Evolutionary conservation across 1,140 invertebrate species (phyloP), one percentile per base, ranked within the genome.

Genomic region (Stegodyphus mimosarum): DNA sequence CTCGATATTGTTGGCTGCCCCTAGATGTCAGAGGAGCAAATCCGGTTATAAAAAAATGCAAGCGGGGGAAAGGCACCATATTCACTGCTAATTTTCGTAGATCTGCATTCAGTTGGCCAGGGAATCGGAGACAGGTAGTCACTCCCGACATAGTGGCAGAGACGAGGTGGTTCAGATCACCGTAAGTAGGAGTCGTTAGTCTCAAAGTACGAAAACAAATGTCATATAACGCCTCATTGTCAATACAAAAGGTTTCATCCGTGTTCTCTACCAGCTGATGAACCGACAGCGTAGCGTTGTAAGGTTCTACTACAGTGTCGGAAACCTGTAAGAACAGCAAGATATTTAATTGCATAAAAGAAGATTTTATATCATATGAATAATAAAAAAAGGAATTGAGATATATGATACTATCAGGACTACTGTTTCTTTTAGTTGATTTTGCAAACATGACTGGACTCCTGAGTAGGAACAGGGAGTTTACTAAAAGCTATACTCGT

Each of bases 121-220:
- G 94, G 90, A 95, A 95, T 87, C 94, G 90, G 0, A 95, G 91
- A 87, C 96, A 98, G 7, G 94, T 94, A 0, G 95, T 96, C 0
- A 96, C 94, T n/a, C 95, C 95, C 3, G 95, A 95, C 92, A 93
- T 93, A 17, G 92, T 93, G 60, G 88, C 90, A 87, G 89, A 92
- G 15, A 92, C 92, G 0, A 93, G 89, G 89, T 93, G 93, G 89
- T 93, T 93, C 60, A 93, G 88, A 87, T 93, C 93, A 77, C 92
- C 92, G 87, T 93, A 93, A 51, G 92, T 91, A 33, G 92, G 92
- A 17, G 90, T 92, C 18, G 93, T 95, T 1, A 97, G 91, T 91
- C 97, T 97, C 83, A 97, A 90, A 49, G 96, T 97, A 69, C 96
- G 93, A 93, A 97, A 97, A 91, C 96, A 97, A 89, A 97, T 97